Percentiles rank a stretch among this genome's conserved stretches.
phyloP scores from a whole-genome alignment of 2,113 vertebrate species.

The Theristicus caerulescens region DNA sequence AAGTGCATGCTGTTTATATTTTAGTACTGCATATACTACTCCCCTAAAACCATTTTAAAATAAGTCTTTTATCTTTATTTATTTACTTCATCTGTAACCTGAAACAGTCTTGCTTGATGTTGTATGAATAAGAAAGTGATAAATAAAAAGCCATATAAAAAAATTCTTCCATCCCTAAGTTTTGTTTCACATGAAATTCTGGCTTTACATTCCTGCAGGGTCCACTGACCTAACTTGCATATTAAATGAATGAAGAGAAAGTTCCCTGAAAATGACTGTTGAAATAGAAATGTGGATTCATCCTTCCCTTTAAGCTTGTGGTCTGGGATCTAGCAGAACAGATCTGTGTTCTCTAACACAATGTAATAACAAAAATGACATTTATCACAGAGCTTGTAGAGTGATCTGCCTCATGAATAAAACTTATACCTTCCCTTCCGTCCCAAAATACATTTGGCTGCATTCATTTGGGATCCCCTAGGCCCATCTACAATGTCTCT shows the following conservation, averaged over 20 bases:
- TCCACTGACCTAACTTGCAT: not conserved
- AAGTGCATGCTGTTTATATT: not conserved
- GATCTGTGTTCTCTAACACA: not conserved
- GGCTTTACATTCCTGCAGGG: not conserved
- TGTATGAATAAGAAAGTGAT: not conserved
- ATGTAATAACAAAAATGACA: not conserved
- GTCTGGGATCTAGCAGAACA: not conserved
- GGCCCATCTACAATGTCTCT: not conserved
- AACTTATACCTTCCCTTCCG: not conserved
- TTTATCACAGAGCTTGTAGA: not conserved
- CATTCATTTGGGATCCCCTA: fast-evolving
- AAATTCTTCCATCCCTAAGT: not conserved
- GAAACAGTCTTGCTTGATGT: not conserved
- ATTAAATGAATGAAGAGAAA: not conserved
- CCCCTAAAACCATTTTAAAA: not conserved
- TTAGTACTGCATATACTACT: not conserved
- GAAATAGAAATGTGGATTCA: not conserved
- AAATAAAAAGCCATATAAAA: not conserved
- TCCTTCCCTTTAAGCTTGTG: not conserved
- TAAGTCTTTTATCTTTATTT: not conserved
- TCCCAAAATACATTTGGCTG: not conserved
- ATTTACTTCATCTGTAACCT: not conserved
- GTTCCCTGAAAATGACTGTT: not conserved
- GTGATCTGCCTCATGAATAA: not conserved
- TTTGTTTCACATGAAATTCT: not conserved